Conservation (phyloP, 2,797 vertebrate genomes). For the Apogon talboti region DNA sequence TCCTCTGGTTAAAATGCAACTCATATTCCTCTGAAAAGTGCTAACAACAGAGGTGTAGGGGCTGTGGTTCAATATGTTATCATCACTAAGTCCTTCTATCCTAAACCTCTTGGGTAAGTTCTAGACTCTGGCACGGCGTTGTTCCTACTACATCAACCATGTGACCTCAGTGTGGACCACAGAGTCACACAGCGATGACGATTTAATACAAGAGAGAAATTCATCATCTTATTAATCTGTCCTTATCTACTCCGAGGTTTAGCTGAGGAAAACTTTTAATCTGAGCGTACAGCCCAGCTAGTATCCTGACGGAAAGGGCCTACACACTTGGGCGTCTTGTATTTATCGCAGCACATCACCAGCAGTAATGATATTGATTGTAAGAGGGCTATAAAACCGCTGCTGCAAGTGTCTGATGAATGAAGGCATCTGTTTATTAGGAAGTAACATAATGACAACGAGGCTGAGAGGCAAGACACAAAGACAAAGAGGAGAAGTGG, state of each 20-base stretch:
- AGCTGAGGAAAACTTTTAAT: background rate
- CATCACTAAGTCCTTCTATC: background rate
- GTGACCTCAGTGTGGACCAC: slow-evolving; percentile 7
- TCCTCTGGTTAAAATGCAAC: background rate
- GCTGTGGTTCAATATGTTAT: too few relatives aligned
- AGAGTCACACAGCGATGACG: slow-evolving; percentile 1
- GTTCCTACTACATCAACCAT: slow-evolving; percentile 16
- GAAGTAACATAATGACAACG: slow-evolving; percentile 62
- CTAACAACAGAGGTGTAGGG: too few relatives aligned
- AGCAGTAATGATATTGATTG: slow-evolving; percentile 58
- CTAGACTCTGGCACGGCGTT: slow-evolving; percentile 11
- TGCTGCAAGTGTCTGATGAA: slow-evolving; percentile 67
- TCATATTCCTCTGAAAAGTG: too few relatives aligned
- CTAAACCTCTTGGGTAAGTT: slow-evolving; percentile 5
- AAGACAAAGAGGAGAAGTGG: slow-evolving; percentile 54
- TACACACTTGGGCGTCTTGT: slow-evolving; percentile 22
- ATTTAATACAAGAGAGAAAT: slow-evolving; percentile 1
- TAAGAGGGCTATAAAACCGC: slow-evolving; percentile 59
- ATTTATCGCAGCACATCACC: slow-evolving; percentile 48
- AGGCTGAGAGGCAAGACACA: slow-evolving; percentile 58
- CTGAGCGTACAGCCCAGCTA: slow-evolving; percentile 16
- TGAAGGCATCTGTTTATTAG: slow-evolving; percentile 75
- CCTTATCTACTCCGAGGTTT: slow-evolving; percentile 4
- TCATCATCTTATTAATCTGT: background rate
- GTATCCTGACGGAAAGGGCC: slow-evolving; percentile 20